Evolutionary conservation across 2,113 vertebrate species (phyloP).

Genomic region (Rynchops niger): DNA sequence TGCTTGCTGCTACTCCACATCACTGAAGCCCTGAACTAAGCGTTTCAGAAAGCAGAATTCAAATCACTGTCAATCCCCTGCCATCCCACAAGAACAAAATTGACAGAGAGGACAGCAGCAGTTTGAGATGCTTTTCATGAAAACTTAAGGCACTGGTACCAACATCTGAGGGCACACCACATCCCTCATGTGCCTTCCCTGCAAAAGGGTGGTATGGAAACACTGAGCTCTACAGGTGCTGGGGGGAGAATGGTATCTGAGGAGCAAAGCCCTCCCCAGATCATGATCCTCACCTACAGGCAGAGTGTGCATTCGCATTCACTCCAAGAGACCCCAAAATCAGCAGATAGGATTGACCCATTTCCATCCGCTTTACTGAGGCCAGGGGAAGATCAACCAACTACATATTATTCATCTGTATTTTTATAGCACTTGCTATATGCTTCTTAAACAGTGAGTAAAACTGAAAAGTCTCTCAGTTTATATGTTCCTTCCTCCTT

Average conservation of each 20-base stretch:
- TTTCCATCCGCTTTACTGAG: background rate
- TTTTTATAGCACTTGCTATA: conserved; percentile 7
- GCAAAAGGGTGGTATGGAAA: background rate
- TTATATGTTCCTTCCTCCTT: conserved; percentile 28
- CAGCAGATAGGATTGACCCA: background rate
- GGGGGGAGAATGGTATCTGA: background rate
- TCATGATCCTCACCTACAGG: background rate
- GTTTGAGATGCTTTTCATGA: background rate
- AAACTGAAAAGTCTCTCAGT: conserved; percentile 24
- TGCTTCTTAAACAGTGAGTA: conserved; percentile 19
- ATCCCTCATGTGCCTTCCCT: background rate
- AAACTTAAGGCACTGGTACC: background rate
- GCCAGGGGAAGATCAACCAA: background rate
- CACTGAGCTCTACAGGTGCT: background rate
- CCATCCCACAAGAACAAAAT: background rate
- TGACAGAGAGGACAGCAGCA: background rate
- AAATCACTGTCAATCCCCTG: conserved; percentile 3
- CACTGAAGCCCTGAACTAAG: background rate
- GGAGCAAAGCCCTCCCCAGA: background rate
- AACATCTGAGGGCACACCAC: background rate
- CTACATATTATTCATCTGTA: background rate
- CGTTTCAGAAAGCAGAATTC: conserved; percentile 12
- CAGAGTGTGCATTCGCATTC: background rate
- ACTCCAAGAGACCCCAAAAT: background rate
- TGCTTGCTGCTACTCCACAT: background rate